Conservation (phyloP, 2,797 vertebrate genomes). For the Parauchenoglanis ngamensis region DNA sequence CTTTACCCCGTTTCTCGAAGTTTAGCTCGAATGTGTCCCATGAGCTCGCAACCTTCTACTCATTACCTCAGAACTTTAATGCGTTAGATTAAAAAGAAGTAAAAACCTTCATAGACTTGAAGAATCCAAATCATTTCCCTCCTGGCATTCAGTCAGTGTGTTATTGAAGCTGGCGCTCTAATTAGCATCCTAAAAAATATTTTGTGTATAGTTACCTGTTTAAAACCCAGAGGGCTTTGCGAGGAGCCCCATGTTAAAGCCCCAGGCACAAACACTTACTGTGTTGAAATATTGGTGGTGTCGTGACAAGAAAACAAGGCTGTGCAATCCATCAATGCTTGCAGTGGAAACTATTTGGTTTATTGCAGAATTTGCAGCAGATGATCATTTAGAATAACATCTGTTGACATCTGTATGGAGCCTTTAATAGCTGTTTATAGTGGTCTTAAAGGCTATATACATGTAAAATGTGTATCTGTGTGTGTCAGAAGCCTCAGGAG, state of each 20-base stretch:
- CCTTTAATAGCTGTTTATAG: neutral
- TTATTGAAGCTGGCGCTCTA: neutral
- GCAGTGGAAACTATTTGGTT: neutral
- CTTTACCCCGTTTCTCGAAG: too few relatives aligned
- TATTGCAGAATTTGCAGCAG: neutral
- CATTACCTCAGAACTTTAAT: neutral
- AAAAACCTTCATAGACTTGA: neutral
- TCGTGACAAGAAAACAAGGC: constrained; percentile 1
- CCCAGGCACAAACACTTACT: neutral
- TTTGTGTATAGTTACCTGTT: constrained; percentile 4
- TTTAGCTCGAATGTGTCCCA: neutral
- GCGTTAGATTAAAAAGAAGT: neutral
- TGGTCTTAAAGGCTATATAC: neutral
- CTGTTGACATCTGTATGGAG: neutral
- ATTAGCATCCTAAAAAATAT: neutral
- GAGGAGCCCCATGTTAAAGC: neutral
- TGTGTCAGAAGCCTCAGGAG: constrained; percentile 87
- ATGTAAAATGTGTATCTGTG: neutral
- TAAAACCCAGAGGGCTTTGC: neutral
- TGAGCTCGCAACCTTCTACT: neutral
- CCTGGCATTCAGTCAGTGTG: neutral
- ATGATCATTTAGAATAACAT: neutral
- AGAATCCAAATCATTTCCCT: neutral
- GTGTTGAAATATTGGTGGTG: constrained; percentile 24
- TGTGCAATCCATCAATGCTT: neutral